A percentile compares a stretch with the other conserved stretches of the same genome.
These are phyloP conservation scores for Drosophila bipectinata DNA, from an alignment of 1,140 invertebrate genomes.

Conservation along the genomic window DNA sequence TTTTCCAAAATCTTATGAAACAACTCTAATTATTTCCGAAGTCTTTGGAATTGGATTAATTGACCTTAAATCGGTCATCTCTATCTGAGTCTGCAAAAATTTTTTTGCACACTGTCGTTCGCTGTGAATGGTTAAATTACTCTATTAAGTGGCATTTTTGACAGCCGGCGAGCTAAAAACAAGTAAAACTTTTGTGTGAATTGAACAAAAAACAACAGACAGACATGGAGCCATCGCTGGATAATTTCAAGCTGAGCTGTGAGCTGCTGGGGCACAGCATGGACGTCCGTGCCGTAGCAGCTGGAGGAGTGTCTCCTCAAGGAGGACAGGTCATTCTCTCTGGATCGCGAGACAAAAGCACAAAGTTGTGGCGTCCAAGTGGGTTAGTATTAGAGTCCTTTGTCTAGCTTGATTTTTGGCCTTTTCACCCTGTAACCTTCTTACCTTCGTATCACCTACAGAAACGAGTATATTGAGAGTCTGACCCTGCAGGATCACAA, in stretches of 20 bases:
- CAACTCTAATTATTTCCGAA: too few relatives aligned
- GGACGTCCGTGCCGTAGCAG: conserved; percentile 92
- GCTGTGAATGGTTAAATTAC: conserved; percentile 16
- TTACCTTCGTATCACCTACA: conserved; percentile 71
- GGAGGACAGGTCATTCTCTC: conserved; percentile 90
- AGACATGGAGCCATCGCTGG: conserved; percentile 70
- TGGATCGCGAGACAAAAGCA: conserved; percentile 93
- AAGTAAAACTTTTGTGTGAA: conserved; percentile 23
- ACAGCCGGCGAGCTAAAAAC: conserved; percentile 43
- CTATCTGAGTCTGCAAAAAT: conserved; percentile 37
- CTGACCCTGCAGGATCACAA: conserved; percentile 91
- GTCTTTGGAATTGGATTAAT: too few relatives aligned
- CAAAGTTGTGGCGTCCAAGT: conserved; percentile 92
- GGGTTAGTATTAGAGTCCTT: conserved; percentile 85
- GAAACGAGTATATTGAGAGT: conserved; percentile 86
- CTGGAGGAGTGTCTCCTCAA: conserved; percentile 87
- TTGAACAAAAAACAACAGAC: background rate
- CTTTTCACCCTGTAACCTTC: background rate
- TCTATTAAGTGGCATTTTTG: background rate
- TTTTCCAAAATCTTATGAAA: too few relatives aligned
- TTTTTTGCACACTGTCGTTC: conserved; percentile 26
- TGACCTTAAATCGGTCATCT: background rate
- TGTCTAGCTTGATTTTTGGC: background rate
- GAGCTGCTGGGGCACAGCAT: conserved; percentile 91
- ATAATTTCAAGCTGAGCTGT: conserved; percentile 90